Conservation (phyloP, 2,888 invertebrate species). For the Hydraecia micacea region DNA sequence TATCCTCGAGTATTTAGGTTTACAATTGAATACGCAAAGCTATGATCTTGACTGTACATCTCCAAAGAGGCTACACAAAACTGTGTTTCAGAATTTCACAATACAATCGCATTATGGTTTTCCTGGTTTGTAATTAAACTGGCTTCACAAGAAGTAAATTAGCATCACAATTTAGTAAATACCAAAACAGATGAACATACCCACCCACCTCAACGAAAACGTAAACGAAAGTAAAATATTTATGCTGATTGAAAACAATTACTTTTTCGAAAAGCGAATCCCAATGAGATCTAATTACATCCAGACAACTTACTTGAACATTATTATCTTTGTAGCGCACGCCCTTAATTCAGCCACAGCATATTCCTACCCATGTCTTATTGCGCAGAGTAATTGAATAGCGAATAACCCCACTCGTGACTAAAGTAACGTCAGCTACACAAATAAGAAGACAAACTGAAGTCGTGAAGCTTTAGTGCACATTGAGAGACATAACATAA, state of each 20-base stretch:
- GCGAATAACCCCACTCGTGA: constrained; percentile 73
- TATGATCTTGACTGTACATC: constrained; percentile 1
- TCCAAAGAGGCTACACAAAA: constrained; percentile 15
- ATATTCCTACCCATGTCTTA: constrained; percentile 67
- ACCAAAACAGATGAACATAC: background rate
- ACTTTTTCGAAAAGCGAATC: constrained; percentile 22
- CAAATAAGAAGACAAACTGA: constrained; percentile 53
- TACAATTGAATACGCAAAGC: constrained; percentile 4
- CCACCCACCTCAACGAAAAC: background rate
- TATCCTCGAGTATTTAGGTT: background rate
- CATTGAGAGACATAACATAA: constrained; percentile 53
- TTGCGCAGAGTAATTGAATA: constrained; percentile 74
- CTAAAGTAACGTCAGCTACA: constrained; percentile 64
- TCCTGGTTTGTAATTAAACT: constrained; percentile 14
- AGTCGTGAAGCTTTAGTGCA: constrained; percentile 55
- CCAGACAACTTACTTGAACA: constrained; percentile 64
- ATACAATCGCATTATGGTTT: constrained; percentile 20
- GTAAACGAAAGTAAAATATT: background rate
- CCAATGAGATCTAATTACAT: constrained; percentile 53
- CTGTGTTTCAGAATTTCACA: constrained; percentile 13
- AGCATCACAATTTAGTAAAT: constrained; percentile 6
- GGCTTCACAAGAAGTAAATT: background rate
- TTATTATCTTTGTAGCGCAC: constrained; percentile 68
- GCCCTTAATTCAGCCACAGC: constrained; percentile 68
- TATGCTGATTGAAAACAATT: constrained; percentile 27